Evolutionary conservation across 2,888 invertebrate genomes (phyloP), one percentile per base, ranked within the genome.

Genomic region (Saturnia japonica): DNA sequence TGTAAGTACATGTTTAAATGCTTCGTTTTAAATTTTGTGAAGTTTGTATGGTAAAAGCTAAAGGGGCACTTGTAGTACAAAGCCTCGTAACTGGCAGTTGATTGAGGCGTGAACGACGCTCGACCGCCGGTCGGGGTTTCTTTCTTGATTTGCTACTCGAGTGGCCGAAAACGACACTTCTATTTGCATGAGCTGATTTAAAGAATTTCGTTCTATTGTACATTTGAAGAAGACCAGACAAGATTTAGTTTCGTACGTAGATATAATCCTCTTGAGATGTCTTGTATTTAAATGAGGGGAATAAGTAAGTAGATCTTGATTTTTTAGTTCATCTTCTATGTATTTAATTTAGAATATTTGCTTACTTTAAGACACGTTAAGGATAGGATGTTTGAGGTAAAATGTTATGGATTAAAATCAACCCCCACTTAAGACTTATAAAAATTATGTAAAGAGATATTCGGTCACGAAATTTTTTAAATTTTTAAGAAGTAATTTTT

Each of bases 141-240:
- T 93, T 94, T 93, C 93, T 91, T 92, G 89, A 93, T 92, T 93
- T 92, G 88, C 83, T 88, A 86, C 88, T 90, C 88, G 88, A 93
- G 93, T 92, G 89, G 89, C 87, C 91, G 90, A 90, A 87, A 89
- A 90, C 91, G 92, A 87, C 89, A 88, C 90, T 92, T 86, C 85
- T 91, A 91, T 93, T 93, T 93, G 91, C 92, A 91, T 92, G 90
- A 90, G 87, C 85, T 86, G 88, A 85, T 88, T 87, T 86, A 77
- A 82, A 84, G 86, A 84, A 89, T 88, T 84, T 81, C 57, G 57
- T 60, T 60, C 57, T 84, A 81, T 84, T 83, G 83, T 85, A 85
- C 82, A 82, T 81, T 78, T 82, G 79, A 80, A 80, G 84, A 76
- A 76, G 78, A 78, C 78, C 76, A 73, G 75, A 74, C 77, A 77